Conservation (phyloP, 1,140 invertebrate genomes). For the Oryctes rhinoceros region DNA sequence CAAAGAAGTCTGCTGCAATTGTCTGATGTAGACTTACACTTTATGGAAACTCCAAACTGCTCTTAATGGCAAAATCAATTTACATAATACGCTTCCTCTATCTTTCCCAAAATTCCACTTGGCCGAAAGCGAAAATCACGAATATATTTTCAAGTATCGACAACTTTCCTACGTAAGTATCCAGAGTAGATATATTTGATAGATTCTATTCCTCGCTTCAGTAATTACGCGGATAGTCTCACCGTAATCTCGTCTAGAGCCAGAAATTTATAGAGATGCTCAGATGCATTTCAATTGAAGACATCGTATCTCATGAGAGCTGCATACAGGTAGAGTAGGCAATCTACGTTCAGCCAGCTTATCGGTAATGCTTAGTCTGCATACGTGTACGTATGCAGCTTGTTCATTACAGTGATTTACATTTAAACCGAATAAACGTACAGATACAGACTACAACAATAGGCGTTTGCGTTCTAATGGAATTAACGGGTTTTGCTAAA, state of each 20-base stretch:
- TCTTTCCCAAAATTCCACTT: too few relatives aligned
- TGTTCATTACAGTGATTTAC: background rate
- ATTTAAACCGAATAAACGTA: background rate
- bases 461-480: too few relatives aligned
- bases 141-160: too few relatives aligned
- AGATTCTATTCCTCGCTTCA: conserved; percentile 33
- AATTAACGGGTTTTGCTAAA: too few relatives aligned
- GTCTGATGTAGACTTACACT: background rate
- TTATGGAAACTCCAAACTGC: background rate
- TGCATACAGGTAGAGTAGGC: background rate
- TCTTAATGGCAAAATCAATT: too few relatives aligned
- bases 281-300: conserved; percentile 2
- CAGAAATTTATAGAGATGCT: background rate
- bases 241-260: background rate
- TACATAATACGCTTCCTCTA: too few relatives aligned
- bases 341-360: background rate
- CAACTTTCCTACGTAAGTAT: background rate
- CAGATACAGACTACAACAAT: background rate
- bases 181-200: background rate
- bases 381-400: background rate
- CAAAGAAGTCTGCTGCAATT: background rate
- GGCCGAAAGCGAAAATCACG: too few relatives aligned
- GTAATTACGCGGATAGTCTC: background rate
- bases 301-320: background rate
- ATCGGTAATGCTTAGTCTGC: background rate